phyloP scores from a whole-genome alignment of 2,113 vertebrate genomes.

The Cranoglanis bouderius region DNA sequence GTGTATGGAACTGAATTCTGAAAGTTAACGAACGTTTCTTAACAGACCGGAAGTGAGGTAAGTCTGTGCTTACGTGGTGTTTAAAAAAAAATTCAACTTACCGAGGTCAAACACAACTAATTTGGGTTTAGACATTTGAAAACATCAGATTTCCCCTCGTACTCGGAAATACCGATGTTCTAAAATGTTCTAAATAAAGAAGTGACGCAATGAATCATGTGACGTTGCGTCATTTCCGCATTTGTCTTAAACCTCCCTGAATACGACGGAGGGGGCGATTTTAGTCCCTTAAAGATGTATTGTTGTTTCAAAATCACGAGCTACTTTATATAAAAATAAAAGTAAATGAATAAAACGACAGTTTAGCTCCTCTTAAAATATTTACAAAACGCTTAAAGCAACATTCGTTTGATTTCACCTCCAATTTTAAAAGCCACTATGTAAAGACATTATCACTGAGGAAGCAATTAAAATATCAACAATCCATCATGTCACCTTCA shows the following conservation, averaged over 20 bases:
- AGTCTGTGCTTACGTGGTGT: neutral
- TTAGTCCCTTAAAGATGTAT: neutral
- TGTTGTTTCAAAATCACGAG: neutral
- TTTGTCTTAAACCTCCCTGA: neutral
- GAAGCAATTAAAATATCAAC: neutral
- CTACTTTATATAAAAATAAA: neutral
- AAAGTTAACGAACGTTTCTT: neutral
- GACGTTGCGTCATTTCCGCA: neutral
- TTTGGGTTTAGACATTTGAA: slow-evolving; percentile 54
- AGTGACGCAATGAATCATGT: neutral
- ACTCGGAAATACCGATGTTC: neutral
- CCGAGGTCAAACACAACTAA: slow-evolving; percentile 63
- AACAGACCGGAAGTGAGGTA: neutral
- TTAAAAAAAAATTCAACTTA: slow-evolving; percentile 29
- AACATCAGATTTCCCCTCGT: neutral
- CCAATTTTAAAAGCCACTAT: neutral
- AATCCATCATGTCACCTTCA: neutral
- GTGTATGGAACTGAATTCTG: neutral
- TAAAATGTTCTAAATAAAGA: neutral
- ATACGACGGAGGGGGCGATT: neutral
- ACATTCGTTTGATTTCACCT: neutral
- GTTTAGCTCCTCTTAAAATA: neutral
- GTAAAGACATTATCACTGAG: neutral
- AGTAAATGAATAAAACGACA: neutral
- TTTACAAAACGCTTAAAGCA: neutral